Conservation (phyloP, 2,797 vertebrate species). For the Scolopax rusticola region DNA sequence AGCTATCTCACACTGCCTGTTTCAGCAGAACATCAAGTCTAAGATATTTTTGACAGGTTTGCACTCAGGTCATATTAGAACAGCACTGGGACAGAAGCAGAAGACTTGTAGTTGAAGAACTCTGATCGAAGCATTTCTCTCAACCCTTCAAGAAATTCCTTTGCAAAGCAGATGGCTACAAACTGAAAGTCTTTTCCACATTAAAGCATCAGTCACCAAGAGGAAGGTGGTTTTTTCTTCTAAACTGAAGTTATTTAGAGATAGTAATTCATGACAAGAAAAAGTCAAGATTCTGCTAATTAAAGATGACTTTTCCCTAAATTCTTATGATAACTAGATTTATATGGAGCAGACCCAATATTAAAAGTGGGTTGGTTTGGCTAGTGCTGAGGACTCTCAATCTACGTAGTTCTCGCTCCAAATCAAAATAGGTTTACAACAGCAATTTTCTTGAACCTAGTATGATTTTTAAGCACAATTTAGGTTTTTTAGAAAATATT, state of each 20-base stretch:
- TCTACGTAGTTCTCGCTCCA: not conserved
- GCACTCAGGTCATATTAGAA: not conserved
- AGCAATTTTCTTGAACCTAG: not conserved
- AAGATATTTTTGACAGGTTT: not conserved
- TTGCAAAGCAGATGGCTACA: not conserved
- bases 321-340: not conserved
- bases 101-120: not conserved
- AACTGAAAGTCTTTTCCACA: not conserved
- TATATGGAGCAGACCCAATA: not conserved
- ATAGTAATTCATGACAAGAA: not conserved
- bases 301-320: not conserved
- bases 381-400: not conserved
- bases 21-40: not conserved
- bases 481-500: not conserved
- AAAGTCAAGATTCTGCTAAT: not conserved
- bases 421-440: not conserved
- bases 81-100: not conserved
- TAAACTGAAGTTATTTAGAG: not conserved
- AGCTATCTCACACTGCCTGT: not conserved
- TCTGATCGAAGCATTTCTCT: not conserved
- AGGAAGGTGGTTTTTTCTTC: not conserved
- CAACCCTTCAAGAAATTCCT: not conserved
- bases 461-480: not conserved
- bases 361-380: not conserved
- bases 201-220: not conserved